Evolutionary conservation across 1,140 invertebrate species (phyloP), one percentile per base, ranked within the genome.

Genomic region (Drosophila repleta): DNA sequence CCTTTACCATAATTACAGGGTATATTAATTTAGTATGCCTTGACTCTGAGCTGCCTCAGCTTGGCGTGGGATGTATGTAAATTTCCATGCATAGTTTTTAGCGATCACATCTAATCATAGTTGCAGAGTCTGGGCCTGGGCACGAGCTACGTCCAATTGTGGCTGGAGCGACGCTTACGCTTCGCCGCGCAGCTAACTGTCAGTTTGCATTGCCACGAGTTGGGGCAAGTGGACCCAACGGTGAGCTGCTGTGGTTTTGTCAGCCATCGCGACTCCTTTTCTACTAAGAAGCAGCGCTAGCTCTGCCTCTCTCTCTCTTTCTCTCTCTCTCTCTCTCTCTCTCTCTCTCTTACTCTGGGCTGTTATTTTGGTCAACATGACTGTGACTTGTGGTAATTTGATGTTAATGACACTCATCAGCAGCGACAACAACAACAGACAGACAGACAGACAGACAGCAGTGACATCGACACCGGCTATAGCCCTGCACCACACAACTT

Each of bases 321-420:
- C 18, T n/a, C 41, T 48, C 18, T 41, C 7, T 49, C 21, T 17
- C 37, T 18, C 20, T 11, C 5, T 7, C 43, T 51, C n/a, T 41
- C 11, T 29, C 4, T 20, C 55, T 61, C 49, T 41, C 29, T 13
- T 26, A 5, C 39, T 62, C 35, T 43, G 26, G 37, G 53, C 53
- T 74, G 69, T 62, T 45, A 66, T 75, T 69, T 65, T 69, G 73
- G 57, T 66, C 61, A 87, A 83, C 71, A 88, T 88, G 83, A 88
- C 83, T 87, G 74, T 88, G 83, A 89, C 79, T 87, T 87, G 82
- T 87, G 83, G 83, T 87, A 87, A 87, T 87, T 79, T 89, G 83
- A 87, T 87, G 83, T 87, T 87, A 87, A 87, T 87, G 83, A 88
- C 83, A 88, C 77, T 87, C 79, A 88, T 87, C 83, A 87, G 67